phyloP scores from a whole-genome alignment of 2,888 invertebrate genomes.

The Drosophila seclusa region DNA sequence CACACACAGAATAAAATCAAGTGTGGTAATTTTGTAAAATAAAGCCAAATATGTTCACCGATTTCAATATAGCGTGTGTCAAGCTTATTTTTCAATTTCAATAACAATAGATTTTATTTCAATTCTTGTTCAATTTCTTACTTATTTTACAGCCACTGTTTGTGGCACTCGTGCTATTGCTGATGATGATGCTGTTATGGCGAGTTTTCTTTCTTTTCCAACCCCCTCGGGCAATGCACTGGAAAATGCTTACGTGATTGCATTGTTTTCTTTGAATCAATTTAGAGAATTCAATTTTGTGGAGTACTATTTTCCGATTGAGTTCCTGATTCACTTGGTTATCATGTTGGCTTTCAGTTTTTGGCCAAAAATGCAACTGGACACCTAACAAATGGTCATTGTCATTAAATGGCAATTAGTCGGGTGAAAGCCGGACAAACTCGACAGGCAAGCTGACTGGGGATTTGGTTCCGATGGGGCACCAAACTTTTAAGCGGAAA shows the following conservation, averaged over 20 bases:
- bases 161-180: slow-evolving; percentile 8
- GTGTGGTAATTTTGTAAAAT: background rate
- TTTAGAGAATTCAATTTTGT: slow-evolving; percentile 32
- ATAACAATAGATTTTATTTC: slow-evolving; percentile 64
- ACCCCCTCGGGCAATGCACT: slow-evolving; percentile 29
- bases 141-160: slow-evolving; percentile 67
- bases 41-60: slow-evolving; percentile 17
- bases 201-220: background rate
- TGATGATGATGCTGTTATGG: slow-evolving; percentile 22
- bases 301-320: slow-evolving; percentile 3
- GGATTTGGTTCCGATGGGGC: slow-evolving; percentile 33
- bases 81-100: slow-evolving; percentile 56
- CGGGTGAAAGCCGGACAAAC: slow-evolving; percentile 17
- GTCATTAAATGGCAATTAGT: slow-evolving; percentile 77
- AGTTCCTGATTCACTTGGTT: slow-evolving; percentile 16
- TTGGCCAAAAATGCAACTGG: slow-evolving; percentile 24
- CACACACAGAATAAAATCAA: background rate
- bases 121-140: slow-evolving; percentile 61
- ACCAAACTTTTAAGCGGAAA: slow-evolving; percentile 73
- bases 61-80: slow-evolving; percentile 11
- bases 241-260: slow-evolving; percentile 59
- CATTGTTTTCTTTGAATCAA: slow-evolving; percentile 54
- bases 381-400: slow-evolving; percentile 62
- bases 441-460: slow-evolving; percentile 51
- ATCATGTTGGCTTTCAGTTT: background rate